Base-by-base conservation (phyloP, 1,140 invertebrate genomes). In the Metopolophium dirhodum region DNA sequence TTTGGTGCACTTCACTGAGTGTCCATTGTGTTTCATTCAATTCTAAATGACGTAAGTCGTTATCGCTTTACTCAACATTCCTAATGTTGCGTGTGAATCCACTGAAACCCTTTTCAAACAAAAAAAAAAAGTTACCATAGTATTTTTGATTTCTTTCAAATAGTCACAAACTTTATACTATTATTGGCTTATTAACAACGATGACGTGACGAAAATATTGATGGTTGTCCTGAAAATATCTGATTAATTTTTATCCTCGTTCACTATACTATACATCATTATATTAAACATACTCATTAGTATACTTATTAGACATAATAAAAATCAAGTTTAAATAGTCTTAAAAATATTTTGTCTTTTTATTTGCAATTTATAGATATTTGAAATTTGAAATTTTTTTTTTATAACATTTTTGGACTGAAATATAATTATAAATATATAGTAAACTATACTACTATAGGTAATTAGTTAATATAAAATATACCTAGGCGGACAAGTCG, bases 1-100 rank as follows among this genome's bases (percentile, higher is more conserved):
- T 90, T 57, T 45, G 87, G n/a, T 90, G 11, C 54, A 90, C 23
- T 90, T 61, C 35, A 41, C 51, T 41, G 54, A 54, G 23, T 41
- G 35, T 20, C 41, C 54, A 90, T 90, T 90, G 37, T 90, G 30
- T 45, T 61, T 61, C 54, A 90, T 90, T 90, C 51, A 61, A 51
- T 61, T 41, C 51, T 30, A 61, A 90, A 61, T 61, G 88, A 61
- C 37, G 88, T 45, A 90, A 57, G 88, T 41, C 51, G 51, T 90
- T 90, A 90, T 90, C 88, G 11, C 23, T 30, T 9, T 26, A 4
- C 37, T 77, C n/a, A 7, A 41, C 54, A 1, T 90, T 61, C 37
- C n/a, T 61, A 41, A 90, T 61, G 37, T 35, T 41, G 49, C 49
- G 8, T 26, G 22, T 57, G 35, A 85, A 45, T 14, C 30, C 61